Evolutionary conservation across 2,113 vertebrate genomes (phyloP).

Genomic region (Lichenostomus cassidix): DNA sequence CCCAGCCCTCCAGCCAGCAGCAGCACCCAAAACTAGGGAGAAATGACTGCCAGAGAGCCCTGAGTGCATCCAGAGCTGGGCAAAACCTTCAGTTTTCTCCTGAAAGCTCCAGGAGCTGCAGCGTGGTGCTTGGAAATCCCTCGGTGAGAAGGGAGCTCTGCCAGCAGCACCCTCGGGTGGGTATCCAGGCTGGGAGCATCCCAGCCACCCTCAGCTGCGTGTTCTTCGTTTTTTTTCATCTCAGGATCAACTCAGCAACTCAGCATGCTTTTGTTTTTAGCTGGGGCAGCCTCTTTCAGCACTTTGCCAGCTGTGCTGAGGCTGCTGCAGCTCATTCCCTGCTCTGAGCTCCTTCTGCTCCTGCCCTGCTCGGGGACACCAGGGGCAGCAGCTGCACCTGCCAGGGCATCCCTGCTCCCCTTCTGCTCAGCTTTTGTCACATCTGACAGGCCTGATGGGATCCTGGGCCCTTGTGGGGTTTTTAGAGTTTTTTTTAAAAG

Average conservation of each 20-base stretch:
- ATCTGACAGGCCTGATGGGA: neutral
- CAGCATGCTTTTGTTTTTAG: neutral
- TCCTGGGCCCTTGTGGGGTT: too few species aligned
- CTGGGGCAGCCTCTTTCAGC: neutral
- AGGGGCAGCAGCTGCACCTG: neutral
- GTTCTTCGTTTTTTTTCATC: neutral
- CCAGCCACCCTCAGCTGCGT: neutral
- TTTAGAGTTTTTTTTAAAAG: neutral
- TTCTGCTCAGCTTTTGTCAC: neutral
- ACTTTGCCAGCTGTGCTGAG: neutral
- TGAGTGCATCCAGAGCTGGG: fast-evolving
- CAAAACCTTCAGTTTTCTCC: neutral
- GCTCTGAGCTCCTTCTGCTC: neutral
- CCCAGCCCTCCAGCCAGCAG: neutral
- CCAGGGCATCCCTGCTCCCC: neutral
- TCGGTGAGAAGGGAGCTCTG: neutral
- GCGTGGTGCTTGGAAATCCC: neutral
- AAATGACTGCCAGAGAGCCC: neutral
- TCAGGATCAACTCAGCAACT: neutral
- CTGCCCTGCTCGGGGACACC: neutral
- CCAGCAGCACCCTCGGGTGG: neutral
- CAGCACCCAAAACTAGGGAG: neutral
- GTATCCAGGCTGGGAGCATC: neutral
- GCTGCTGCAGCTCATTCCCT: neutral
- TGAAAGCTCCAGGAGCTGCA: neutral